Conservation (phyloP, 2,797 vertebrate species). For the Myotis findleyi region DNA sequence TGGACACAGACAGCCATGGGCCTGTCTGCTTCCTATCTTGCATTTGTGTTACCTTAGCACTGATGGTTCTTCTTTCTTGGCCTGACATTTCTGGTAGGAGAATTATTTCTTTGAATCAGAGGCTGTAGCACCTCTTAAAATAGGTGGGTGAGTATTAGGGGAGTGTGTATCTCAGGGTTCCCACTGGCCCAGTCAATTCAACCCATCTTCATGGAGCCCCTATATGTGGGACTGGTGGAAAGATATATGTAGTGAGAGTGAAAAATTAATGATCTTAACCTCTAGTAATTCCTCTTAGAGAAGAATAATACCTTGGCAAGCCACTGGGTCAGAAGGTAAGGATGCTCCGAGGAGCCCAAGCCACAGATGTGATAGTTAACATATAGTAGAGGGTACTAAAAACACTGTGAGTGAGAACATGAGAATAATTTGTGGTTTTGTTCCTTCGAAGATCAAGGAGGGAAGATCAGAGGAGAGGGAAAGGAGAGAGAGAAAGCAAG, state of each 20-base stretch:
- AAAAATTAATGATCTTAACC: neutral
- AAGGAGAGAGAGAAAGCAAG: neutral
- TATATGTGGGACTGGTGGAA: neutral
- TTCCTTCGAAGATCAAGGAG: neutral
- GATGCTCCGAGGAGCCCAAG: neutral
- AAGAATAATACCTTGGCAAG: neutral
- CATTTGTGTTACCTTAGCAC: neutral
- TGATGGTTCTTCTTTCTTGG: neutral
- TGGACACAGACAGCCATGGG: neutral
- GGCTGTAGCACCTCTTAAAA: neutral
- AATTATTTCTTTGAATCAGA: neutral
- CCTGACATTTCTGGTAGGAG: neutral
- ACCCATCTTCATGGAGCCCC: neutral
- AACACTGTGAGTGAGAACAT: neutral
- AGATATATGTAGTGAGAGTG: neutral
- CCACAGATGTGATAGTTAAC: neutral
- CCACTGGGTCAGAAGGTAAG: neutral
- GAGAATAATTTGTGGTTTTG: neutral
- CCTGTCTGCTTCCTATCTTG: neutral
- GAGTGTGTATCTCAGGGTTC: neutral
- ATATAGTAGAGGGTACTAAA: neutral
- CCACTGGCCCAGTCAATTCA: neutral
- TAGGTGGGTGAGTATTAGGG: neutral
- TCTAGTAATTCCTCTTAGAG: neutral
- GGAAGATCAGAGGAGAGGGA: neutral